Evolutionary conservation across 1,140 invertebrate genomes (phyloP), one percentile per base, ranked within the genome.

Genomic region (Bombus ignitus): DNA sequence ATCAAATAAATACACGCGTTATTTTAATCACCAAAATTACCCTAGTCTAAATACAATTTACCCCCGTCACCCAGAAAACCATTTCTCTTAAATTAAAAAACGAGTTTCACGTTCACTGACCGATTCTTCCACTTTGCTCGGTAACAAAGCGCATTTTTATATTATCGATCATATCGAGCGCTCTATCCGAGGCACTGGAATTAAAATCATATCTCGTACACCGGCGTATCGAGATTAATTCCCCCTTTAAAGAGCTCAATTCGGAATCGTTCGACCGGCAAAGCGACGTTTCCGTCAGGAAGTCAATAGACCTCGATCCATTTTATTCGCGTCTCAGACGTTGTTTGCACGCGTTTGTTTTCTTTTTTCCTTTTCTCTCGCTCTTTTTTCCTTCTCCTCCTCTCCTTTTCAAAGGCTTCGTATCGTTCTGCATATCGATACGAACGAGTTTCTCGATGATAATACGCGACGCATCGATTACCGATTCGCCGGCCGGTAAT

Each of bases 201-300:
- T 72, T 72, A 76, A 76, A 76, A n/a, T 37, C 13, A 25, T 73
- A 28, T 37, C 25, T 39, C 35, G 74, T 37, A 12, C 66, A 37
- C 35, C 66, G 32, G 35, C 32, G 35, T 8, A 57, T 57, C 47
- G 42, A 57, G 42, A 70, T 80, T 80, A 70, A 80, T 70, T 53
- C n/a, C 28, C 15, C 3, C 13, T 73, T n/a, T 15, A 42, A 72
- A 72, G 5, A 72, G 70, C 5, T 5, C 70, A n/a, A 44, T 73
- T 35, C 39, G 65, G 25, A 59, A n/a, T 53, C 68, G 68, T 35
- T 74, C 70, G 80, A 42, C 28, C 47, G 47, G 70, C 80, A 83
- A 78, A 70, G 18, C 44, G 62, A 66, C 70, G 28, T 66, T 78
- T 70, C 74, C 82, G 81, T 15, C 59, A 32, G 81, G 12, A 83